Conservation (phyloP, 2,113 vertebrate genomes). For the Peromyscus leucopus region DNA sequence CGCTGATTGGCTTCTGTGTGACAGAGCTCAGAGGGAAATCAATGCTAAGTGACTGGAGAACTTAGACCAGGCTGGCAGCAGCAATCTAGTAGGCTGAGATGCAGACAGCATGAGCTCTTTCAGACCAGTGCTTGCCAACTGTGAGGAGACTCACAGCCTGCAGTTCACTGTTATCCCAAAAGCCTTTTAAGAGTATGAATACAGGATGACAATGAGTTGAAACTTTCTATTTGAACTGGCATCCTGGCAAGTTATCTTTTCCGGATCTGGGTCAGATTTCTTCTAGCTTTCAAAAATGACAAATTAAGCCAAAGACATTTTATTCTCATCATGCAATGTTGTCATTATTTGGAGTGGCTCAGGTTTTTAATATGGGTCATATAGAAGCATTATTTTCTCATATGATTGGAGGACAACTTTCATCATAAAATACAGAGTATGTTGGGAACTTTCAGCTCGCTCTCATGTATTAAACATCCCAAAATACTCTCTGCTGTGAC, state of each 20-base stretch:
- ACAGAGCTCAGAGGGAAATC: slow-evolving; percentile 66
- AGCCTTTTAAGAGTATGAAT: slow-evolving; percentile 70
- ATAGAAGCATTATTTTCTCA: neutral
- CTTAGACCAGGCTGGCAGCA: slow-evolving; percentile 21
- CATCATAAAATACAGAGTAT: neutral
- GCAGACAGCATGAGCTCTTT: slow-evolving; percentile 63
- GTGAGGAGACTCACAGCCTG: slow-evolving; percentile 53
- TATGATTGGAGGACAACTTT: neutral
- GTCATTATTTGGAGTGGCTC: neutral
- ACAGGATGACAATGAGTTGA: slow-evolving; percentile 62
- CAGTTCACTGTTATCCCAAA: slow-evolving; percentile 52
- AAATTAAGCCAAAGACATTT: slow-evolving; percentile 54
- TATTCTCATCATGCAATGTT: neutral
- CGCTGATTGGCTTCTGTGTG: slow-evolving; percentile 70
- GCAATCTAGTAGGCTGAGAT: slow-evolving; percentile 72
- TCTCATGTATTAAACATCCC: slow-evolving; percentile 33
- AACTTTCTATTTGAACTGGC: slow-evolving; percentile 65
- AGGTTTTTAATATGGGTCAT: neutral
- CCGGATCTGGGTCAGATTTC: slow-evolving; percentile 74
- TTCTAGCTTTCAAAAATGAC: slow-evolving; percentile 49
- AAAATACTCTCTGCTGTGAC: neutral
- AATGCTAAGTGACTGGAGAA: slow-evolving; percentile 64
- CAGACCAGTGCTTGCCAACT: slow-evolving; percentile 31
- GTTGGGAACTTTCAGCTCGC: neutral
- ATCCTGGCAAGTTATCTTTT: slow-evolving; percentile 51